phyloP scores from a whole-genome alignment of 2,113 vertebrate species.

The Spermophilus dauricus region DNA sequence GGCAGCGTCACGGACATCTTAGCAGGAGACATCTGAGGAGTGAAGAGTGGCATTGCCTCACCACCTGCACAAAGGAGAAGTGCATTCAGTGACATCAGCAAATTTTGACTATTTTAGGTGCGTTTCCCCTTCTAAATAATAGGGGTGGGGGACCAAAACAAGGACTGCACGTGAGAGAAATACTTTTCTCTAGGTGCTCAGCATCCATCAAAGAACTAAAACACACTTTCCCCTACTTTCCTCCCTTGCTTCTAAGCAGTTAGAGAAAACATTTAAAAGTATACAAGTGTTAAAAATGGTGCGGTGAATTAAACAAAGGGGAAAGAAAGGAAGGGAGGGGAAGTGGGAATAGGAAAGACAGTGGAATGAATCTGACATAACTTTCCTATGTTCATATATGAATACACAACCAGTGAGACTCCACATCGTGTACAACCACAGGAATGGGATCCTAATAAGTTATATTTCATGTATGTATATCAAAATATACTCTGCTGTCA shows the following conservation, averaged over 20 bases:
- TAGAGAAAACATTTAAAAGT: background rate
- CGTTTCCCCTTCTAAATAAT: background rate
- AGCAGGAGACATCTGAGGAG: constrained; percentile 49
- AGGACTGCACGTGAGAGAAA: background rate
- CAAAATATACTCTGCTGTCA: no score
- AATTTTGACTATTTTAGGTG: rapidly evolving
- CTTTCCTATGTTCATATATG: no score
- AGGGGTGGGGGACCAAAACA: background rate
- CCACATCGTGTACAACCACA: no score
- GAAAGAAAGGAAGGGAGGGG: no score
- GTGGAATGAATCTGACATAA: no score
- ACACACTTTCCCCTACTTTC: background rate
- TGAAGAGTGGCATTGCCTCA: constrained; percentile 46
- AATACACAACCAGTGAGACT: no score
- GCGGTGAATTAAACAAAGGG: no score
- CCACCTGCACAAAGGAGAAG: constrained; percentile 82
- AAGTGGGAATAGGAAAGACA: no score
- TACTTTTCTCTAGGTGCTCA: background rate
- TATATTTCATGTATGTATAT: no score
- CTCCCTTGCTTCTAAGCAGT: background rate
- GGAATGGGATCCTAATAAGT: no score
- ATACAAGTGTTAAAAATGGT: background rate
- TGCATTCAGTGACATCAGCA: constrained; percentile 1
- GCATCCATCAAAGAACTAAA: background rate
- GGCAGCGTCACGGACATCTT: constrained; percentile 86